A percentile compares a stretch with the other conserved stretches of the same genome.
phyloP scores from a whole-genome alignment of 1,140 invertebrate species.

The Lordiphosa clarofinis region DNA sequence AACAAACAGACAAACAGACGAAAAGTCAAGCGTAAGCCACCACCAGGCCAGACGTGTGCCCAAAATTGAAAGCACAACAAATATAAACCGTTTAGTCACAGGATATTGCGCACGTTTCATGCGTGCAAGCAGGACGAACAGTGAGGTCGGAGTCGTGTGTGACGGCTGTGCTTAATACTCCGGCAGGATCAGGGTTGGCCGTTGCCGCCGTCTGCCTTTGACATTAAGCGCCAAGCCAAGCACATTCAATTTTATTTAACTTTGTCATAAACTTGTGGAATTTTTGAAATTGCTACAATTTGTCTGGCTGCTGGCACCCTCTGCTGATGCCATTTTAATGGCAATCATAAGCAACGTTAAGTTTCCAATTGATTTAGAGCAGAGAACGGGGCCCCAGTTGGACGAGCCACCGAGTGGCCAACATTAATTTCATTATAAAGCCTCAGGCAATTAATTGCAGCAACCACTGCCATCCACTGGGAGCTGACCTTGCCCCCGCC shows the following conservation, averaged over 20 bases:
- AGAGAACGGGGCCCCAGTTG: conserved; percentile 31
- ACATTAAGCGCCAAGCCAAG: conserved; percentile 46
- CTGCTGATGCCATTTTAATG: conserved; percentile 30
- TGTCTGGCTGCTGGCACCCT: conserved; percentile 27
- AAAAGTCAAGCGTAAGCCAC: conserved; percentile 64
- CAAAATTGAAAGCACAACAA: conserved; percentile 78
- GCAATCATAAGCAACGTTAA: conserved; percentile 69
- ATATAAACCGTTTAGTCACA: conserved; percentile 80
- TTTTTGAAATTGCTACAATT: conserved; percentile 72
- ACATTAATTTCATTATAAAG: conserved; percentile 53
- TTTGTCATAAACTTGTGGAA: conserved; percentile 66
- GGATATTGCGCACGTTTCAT: conserved; percentile 76
- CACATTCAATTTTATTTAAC: conserved; percentile 75
- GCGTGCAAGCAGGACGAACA: conserved; percentile 26
- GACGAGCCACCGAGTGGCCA: conserved; percentile 44
- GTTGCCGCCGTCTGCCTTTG: conserved; percentile 43
- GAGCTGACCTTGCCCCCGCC: conserved; percentile 8
- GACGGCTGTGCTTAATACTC: conserved; percentile 37
- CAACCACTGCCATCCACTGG: conserved; percentile 36
- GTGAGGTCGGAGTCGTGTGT: conserved; percentile 24
- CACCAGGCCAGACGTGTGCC: conserved; percentile 63
- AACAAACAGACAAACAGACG: conserved; percentile 30
- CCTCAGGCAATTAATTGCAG: conserved; percentile 61
- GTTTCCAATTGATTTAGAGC: conserved; percentile 63
- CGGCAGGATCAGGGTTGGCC: conserved; percentile 16